Evolutionary conservation across 2,113 vertebrate genomes (phyloP).

Genomic region (Eulacestoma nigropectus): DNA sequence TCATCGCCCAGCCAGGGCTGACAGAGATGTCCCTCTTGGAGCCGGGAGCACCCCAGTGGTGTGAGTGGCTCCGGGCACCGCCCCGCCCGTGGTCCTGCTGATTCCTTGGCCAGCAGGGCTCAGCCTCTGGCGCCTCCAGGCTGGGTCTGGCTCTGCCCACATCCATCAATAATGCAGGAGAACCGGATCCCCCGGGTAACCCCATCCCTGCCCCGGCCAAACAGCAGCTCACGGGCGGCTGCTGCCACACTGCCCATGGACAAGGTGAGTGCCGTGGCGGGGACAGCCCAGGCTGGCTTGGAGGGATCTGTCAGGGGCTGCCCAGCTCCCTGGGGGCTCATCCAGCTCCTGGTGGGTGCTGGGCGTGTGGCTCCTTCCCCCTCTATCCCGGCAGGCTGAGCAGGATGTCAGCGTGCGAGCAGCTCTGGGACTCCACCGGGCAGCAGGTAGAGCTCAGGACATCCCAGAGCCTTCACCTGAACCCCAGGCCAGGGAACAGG

Average conservation of each 20-base stretch:
- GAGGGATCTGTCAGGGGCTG: background rate
- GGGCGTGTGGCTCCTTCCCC: background rate
- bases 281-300: background rate
- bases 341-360: background rate
- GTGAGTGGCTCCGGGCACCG: background rate
- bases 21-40: background rate
- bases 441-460: background rate
- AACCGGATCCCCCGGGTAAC: background rate
- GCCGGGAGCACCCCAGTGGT: accelerated
- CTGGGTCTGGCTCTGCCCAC: background rate
- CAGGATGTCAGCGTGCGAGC: background rate
- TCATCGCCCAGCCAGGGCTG: accelerated
- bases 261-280: background rate
- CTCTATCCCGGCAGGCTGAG: background rate
- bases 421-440: background rate
- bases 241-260: background rate
- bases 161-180: background rate
- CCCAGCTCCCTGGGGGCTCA: background rate
- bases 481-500: accelerated
- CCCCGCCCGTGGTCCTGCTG: accelerated
- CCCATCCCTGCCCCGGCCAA: background rate
- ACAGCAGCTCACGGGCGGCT: background rate
- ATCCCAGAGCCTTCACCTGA: background rate
- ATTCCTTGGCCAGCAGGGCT: background rate
- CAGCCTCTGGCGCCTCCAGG: background rate